These are phyloP conservation scores for Hymenochirus boettgeri DNA, from an alignment of 2,113 vertebrate genomes.

Conservation along the genomic window DNA sequence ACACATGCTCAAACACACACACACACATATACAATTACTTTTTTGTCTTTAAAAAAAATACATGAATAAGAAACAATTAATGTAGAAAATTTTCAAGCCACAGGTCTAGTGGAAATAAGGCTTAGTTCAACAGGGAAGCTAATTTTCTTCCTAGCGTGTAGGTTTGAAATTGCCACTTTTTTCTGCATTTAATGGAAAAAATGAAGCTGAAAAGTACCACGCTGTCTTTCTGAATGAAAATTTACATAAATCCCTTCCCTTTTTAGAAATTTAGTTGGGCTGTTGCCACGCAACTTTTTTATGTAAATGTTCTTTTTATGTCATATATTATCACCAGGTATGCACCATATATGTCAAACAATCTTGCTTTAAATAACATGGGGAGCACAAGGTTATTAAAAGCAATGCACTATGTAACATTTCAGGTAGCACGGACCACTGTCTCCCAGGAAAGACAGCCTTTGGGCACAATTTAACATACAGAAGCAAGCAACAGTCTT, in stretches of 20 bases:
- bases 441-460: too few species aligned
- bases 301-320: slow-evolving; percentile 6
- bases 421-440: too few species aligned
- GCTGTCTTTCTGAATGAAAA: slow-evolving; percentile 35
- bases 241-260: slow-evolving; percentile 29
- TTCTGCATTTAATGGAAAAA: slow-evolving; percentile 21
- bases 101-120: slow-evolving; percentile 1
- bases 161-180: slow-evolving; percentile 30
- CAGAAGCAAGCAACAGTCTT: too few species aligned
- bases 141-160: slow-evolving; percentile 31
- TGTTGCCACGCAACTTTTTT: slow-evolving; percentile 28
- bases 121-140: slow-evolving; percentile 20
- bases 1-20: too few species aligned
- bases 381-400: too few species aligned
- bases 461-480: too few species aligned
- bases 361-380: too few species aligned
- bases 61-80: not conserved
- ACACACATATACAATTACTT: too few species aligned
- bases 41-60: too few species aligned
- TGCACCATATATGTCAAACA: too few species aligned
- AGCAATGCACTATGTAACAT: too few species aligned
- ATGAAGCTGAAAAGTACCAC: slow-evolving; percentile 18
- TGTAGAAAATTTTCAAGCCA: not conserved
- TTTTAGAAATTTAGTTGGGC: slow-evolving; percentile 20
- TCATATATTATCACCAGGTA: slow-evolving; percentile 22